Evolutionary conservation across 2,113 vertebrate species (phyloP).

Genomic region (Leucopsar rothschildi): DNA sequence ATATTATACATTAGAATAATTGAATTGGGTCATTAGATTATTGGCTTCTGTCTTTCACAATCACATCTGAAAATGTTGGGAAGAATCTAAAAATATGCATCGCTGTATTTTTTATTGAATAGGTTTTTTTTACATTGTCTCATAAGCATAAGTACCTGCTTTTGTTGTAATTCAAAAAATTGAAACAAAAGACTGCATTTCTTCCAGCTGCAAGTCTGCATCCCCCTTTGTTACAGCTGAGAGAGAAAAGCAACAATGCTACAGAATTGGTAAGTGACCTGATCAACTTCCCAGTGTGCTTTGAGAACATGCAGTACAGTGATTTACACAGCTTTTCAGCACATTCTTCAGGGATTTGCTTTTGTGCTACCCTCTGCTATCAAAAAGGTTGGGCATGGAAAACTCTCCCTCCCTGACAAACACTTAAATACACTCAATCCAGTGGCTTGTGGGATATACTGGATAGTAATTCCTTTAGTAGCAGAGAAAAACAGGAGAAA

Average conservation of each 20-base stretch:
- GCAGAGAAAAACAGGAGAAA: not conserved
- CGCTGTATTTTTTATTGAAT: not conserved
- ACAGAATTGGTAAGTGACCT: not conserved
- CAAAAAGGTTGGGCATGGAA: not conserved
- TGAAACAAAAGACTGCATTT: not conserved
- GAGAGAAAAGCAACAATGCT: not conserved
- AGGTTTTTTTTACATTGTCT: not conserved
- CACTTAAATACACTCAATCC: fast-evolving
- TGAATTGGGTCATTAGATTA: not conserved
- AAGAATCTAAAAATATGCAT: not conserved
- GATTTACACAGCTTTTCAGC: not conserved
- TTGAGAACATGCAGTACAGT: not conserved
- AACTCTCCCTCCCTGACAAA: not conserved
- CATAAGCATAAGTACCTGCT: not conserved
- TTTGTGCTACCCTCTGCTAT: not conserved
- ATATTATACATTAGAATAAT: not conserved
- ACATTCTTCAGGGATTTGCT: not conserved
- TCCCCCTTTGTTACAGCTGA: not conserved
- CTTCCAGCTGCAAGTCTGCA: not conserved
- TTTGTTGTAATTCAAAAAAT: not conserved
- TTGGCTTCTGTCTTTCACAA: not conserved
- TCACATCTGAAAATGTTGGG: not conserved
- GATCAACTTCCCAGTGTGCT: not conserved
- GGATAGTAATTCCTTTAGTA: not conserved
- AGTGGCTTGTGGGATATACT: not conserved